A percentile compares a stretch with the other conserved stretches of the same genome.
phyloP scores from a whole-genome alignment of 1,140 invertebrate species.

The Rhopalosiphum padi region DNA sequence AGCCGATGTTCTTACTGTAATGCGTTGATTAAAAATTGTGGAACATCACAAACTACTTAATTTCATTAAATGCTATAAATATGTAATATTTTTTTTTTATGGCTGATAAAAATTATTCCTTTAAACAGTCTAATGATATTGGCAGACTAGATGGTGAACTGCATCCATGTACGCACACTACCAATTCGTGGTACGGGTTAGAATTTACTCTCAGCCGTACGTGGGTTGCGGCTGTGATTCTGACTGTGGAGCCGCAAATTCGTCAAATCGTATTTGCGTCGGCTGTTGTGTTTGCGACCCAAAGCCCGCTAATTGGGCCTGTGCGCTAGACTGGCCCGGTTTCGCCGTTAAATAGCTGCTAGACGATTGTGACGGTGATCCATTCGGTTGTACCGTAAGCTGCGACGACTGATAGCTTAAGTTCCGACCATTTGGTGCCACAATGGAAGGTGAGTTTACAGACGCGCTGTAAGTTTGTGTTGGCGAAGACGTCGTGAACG shows the following conservation, averaged over 20 bases:
- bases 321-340: background rate
- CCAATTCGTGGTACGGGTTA: background rate
- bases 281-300: background rate
- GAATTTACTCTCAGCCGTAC: constrained; percentile 32
- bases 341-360: background rate
- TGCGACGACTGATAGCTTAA: background rate
- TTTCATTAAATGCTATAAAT: constrained; percentile 22
- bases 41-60: constrained; percentile 19
- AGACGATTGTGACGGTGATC: background rate
- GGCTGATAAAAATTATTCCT: constrained; percentile 38
- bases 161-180: background rate
- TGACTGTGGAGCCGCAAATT: constrained; percentile 21
- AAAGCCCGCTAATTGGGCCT: background rate
- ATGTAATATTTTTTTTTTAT: constrained; percentile 13
- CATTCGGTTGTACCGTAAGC: background rate
- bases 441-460: background rate
- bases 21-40: constrained; percentile 24
- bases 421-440: background rate
- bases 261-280: constrained; percentile 13
- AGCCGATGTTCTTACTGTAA: constrained; percentile 31
- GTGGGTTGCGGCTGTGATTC: background rate
- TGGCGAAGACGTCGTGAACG: constrained; percentile 38
- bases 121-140: constrained; percentile 6
- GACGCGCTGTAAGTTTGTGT: constrained; percentile 21
- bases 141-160: constrained; percentile 18